phyloP scores from a whole-genome alignment of 2,888 invertebrate genomes.

The Frankliniella intonsa region DNA sequence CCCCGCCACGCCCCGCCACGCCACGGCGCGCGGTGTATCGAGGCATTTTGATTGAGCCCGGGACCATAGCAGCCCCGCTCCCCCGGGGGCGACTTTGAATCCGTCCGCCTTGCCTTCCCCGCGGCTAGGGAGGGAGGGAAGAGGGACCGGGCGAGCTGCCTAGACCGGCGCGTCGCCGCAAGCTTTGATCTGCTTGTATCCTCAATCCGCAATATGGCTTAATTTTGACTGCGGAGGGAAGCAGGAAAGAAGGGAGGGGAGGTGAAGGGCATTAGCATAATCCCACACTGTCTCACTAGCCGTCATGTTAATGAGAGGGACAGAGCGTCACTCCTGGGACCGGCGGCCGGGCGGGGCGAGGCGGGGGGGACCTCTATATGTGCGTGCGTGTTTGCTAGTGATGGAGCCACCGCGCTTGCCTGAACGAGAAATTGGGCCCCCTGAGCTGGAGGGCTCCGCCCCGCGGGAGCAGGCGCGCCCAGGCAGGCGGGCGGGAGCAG shows the following conservation, averaged over 20 bases:
- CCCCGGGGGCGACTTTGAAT: slow-evolving; percentile 20
- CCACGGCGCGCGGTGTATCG: no score
- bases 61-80: background rate
- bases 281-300: background rate
- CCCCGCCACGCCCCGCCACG: no score
- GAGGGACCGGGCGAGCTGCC: background rate
- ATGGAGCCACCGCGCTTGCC: background rate
- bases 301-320: background rate
- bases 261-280: background rate
- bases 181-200: slow-evolving; percentile 22
- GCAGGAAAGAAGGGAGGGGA: background rate
- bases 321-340: no score
- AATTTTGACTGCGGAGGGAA: background rate
- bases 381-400: background rate
- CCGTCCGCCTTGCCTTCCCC: background rate
- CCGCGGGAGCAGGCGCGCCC: no score
- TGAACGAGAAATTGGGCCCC: slow-evolving; percentile 16
- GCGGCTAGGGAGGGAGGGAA: background rate
- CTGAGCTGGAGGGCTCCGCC: background rate
- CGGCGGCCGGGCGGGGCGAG: no score
- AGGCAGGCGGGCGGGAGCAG: background rate
- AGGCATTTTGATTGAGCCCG: background rate
- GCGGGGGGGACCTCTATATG: background rate
- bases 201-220: slow-evolving; percentile 22
- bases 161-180: background rate